phyloP scores from a whole-genome alignment of 2,113 vertebrate species.

The Sinocyclocheilus rhinocerous region DNA sequence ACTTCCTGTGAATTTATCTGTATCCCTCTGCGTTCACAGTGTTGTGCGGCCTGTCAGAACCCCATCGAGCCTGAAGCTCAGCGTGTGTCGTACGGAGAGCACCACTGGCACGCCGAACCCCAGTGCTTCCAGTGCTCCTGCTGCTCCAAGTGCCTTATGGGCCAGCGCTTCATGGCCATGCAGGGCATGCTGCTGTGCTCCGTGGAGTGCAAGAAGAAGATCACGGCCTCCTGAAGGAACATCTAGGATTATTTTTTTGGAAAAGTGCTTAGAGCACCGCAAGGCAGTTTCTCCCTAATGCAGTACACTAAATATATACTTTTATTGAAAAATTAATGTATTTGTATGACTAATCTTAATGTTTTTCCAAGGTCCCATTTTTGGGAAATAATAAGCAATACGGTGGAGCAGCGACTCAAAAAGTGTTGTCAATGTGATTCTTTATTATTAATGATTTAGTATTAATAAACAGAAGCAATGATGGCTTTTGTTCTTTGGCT shows the following conservation, averaged over 20 bases:
- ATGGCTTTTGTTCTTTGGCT: background rate
- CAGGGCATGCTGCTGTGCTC: slow-evolving; percentile 92
- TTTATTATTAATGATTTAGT: slow-evolving; percentile 1
- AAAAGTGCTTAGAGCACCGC: background rate
- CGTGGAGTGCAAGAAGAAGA: slow-evolving; percentile 92
- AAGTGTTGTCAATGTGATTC: background rate
- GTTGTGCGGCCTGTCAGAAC: slow-evolving; percentile 85
- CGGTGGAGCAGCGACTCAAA: background rate
- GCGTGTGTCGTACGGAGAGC: slow-evolving; percentile 88
- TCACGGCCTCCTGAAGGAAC: slow-evolving; percentile 61
- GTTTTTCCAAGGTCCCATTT: background rate
- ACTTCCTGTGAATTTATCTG: background rate
- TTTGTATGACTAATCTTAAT: background rate
- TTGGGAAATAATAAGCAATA: background rate
- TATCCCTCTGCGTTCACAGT: slow-evolving; percentile 70
- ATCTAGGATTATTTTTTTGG: background rate
- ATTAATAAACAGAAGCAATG: slow-evolving; percentile 8
- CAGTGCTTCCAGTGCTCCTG: slow-evolving; percentile 92
- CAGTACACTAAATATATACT: background rate
- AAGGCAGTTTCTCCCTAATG: background rate
- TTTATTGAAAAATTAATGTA: background rate
- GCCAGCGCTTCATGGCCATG: slow-evolving; percentile 91
- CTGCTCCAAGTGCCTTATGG: slow-evolving; percentile 90
- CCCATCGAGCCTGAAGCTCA: slow-evolving; percentile 93
- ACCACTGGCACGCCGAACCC: slow-evolving; percentile 88